Evolutionary conservation across 1,140 invertebrate species (phyloP), one percentile per base, ranked within the genome.

Genomic region (Pemphigus obesinymphae): DNA sequence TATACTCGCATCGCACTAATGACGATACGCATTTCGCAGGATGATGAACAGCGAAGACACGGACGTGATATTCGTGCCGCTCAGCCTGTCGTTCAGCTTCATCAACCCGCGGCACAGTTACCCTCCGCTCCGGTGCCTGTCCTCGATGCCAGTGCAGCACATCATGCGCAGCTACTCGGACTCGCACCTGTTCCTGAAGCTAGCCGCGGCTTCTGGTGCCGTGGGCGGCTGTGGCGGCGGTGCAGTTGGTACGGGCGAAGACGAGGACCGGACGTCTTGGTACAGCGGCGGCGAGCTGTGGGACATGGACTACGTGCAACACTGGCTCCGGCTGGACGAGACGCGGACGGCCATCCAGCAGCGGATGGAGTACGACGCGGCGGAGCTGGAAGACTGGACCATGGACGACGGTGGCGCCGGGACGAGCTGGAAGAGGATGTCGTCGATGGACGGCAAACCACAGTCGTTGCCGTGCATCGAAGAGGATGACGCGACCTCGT

Each of bases 381-480:
- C 92, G 7, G 93, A 94, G 86, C 86, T 94, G 75, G 92, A 93
- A 87, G 92, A 94, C 85, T 94, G 93, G 93, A 93, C 91, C 85
- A 89, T 93, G 86, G 85, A 85, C 40, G 84, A 84, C 50, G 68
- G 73, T n/a, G n/a, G n/a, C n/a, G 37, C 37, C 6, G 55, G 58
- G 13, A 40, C 40, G 53, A 17, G 40, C 11, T 66, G 66, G 43
- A 50, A 50, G 17, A 20, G 43, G 17, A 43, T 26, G 34, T 23
- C 50, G 34, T 4, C 50, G n/a, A 11, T 5, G 2, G 73, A 73
- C 34, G 73, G 80, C 63, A 76, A 76, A 68, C 66, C 63, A 23
- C 82, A 81, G 34, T 76, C 82, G 61, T 48, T 84, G 73, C 83
- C 83, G 8, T 83, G 81, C 40, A 84, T 84, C 37, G 82, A 84